These are phyloP conservation scores for Siniperca undulata DNA, from an alignment of 2,797 vertebrate species.

Conservation along the genomic window DNA sequence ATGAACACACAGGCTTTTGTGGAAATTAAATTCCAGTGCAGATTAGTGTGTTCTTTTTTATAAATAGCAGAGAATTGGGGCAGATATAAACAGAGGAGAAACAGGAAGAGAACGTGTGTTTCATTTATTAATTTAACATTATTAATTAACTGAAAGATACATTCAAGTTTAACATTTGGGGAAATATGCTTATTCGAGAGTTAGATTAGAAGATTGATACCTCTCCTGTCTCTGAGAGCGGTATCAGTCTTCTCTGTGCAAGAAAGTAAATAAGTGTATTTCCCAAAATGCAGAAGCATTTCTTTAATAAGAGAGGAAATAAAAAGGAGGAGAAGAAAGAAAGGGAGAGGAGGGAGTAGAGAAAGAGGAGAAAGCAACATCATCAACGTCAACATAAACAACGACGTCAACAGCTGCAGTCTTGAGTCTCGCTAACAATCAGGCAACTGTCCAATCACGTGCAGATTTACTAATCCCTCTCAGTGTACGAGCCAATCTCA, in stretches of 20 bases:
- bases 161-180: neutral
- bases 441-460: conserved; percentile 67
- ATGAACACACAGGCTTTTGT: conserved; percentile 4
- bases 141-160: neutral
- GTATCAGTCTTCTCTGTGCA: accelerated
- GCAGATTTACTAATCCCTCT: conserved; percentile 67
- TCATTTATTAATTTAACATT: neutral
- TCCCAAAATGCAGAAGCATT: neutral
- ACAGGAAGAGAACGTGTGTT: neutral
- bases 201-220: neutral
- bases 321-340: neutral
- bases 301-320: neutral
- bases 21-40: conserved; percentile 44
- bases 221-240: neutral
- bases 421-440: conserved; percentile 41
- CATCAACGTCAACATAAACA: conserved; percentile 22
- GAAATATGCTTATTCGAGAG: neutral
- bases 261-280: neutral
- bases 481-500: conserved; percentile 58
- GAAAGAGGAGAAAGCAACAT: neutral
- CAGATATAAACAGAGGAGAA: neutral
- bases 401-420: conserved; percentile 31
- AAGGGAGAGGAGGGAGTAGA: neutral
- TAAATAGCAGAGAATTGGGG: conserved; percentile 2
- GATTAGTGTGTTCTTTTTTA: conserved; percentile 34